A percentile compares a stretch with the other conserved stretches of the same genome.
These are phyloP conservation scores for Okamejei kenojei DNA, from an alignment of 2,797 vertebrate species.

Conservation along the genomic window DNA sequence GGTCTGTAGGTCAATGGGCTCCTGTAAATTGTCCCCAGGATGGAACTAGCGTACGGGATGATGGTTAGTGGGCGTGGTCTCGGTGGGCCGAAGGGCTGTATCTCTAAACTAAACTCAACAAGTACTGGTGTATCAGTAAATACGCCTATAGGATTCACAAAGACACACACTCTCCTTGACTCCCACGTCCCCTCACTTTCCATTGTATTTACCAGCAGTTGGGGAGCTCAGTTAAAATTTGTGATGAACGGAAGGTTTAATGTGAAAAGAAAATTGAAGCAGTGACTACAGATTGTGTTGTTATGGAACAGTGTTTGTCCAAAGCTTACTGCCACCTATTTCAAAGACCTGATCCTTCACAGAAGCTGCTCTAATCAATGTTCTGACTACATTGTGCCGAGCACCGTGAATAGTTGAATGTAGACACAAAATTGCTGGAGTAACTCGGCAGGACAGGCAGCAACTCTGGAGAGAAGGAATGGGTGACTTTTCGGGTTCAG, in stretches of 20 bases:
- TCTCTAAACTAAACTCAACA: too few species aligned
- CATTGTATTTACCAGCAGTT: neutral
- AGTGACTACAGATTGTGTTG: neutral
- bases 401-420: neutral
- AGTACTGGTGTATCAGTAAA: neutral
- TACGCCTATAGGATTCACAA: neutral
- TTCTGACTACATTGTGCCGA: neutral
- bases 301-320: neutral
- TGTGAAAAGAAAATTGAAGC: neutral
- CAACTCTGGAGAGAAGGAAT: too few species aligned
- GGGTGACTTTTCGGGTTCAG: too few species aligned
- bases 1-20: too few species aligned
- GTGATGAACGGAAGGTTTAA: neutral
- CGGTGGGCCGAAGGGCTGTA: too few species aligned
- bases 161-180: neutral
- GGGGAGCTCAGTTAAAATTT: neutral
- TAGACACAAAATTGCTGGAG: too few species aligned
- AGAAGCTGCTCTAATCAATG: neutral
- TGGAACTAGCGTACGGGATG: too few species aligned
- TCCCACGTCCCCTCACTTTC: neutral
- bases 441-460: too few species aligned
- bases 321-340: neutral
- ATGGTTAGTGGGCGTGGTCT: too few species aligned
- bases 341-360: neutral
- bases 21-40: too few species aligned